Evolutionary conservation across 2,888 invertebrate species (phyloP), one percentile per base, ranked within the genome.

Genomic region (Chloroclystis v-ata): DNA sequence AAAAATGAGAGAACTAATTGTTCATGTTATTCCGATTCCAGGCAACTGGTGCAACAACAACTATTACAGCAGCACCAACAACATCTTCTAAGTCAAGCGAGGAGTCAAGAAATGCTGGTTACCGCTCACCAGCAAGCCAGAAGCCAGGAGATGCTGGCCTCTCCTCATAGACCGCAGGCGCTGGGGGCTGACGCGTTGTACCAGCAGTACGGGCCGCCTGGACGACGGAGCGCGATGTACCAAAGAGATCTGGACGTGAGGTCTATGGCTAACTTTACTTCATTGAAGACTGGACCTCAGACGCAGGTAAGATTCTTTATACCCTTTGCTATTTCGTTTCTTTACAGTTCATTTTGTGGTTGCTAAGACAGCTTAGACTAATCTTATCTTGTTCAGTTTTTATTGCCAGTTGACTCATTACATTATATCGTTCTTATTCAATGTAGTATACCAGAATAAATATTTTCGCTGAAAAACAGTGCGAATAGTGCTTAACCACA

Each of bases 41-140:
- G 86, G 44, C 85, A 81, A 63, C 53, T 85, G 50, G 78, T 84
- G 63, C 86, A 88, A 55, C 89, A 89, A 47, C 89, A 89, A 47
- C 89, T 89, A 47, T 75, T 83, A 55, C 78, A 78, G 1, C 89
- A 89, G 43, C 89, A 89, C 40, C 89, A 89, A 40, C 89, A 89
- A 51, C 78, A 89, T 71, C 68, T 89, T 54, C 63, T 89, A 40
- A 87, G 73, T 50, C 87, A 89, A 58, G 83, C 89, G 2, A 78
- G 90, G 56, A 90, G 91, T 4, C 91, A 91, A 57, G 90, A 90
- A 67, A 86, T 90, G 82, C 67, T 90, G 32, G 82, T 89, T 1
- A 77, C 85, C 1, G 77, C 79, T 4, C 73, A 81, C 49, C 45
- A 67, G 79, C 50, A 50, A 1, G 50, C 50, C 1, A 78, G 90